These are phyloP conservation scores for Liolophura sinensis DNA, from an alignment of 1,140 invertebrate species.

Conservation along the genomic window DNA sequence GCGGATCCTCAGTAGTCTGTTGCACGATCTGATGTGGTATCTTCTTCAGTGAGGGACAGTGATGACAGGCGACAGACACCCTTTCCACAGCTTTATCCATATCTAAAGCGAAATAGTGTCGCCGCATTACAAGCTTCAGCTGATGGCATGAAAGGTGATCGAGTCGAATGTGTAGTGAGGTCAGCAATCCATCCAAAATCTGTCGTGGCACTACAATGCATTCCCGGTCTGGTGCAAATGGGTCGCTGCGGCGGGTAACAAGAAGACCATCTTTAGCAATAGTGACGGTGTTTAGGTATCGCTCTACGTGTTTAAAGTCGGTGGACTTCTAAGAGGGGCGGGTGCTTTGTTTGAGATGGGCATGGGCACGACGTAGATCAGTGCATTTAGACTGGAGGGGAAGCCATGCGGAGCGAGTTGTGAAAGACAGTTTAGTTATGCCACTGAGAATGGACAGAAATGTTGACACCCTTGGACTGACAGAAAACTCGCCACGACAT, in stretches of 20 bases:
- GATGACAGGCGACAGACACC: constrained; percentile 5
- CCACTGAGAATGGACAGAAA: constrained; percentile 21
- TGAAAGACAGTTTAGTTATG: constrained; percentile 13
- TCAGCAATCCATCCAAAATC: constrained; percentile 23
- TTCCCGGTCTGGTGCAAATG: neutral
- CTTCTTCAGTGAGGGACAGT: constrained; percentile 15
- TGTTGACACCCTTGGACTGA: constrained; percentile 19
- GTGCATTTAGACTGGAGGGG: constrained; percentile 16
- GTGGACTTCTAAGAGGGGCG: too few species aligned
- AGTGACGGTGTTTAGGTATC: too few species aligned
- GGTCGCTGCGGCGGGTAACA: too few species aligned
- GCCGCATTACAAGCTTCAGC: constrained; percentile 11
- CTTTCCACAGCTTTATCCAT: constrained; percentile 14
- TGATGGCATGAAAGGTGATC: constrained; percentile 21
- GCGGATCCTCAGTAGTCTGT: constrained; percentile 15
- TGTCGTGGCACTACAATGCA: constrained; percentile 20
- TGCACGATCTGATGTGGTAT: constrained; percentile 2
- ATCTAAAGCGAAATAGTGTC: constrained; percentile 23
- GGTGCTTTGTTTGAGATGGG: too few species aligned
- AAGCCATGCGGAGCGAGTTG: constrained; percentile 20
- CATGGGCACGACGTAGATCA: constrained; percentile 17
- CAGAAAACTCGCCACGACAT: constrained; percentile 23
- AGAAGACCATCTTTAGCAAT: too few species aligned
- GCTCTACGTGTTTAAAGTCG: too few species aligned
- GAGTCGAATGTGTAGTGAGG: constrained; percentile 20